phyloP scores from a whole-genome alignment of 2,113 vertebrate genomes.

The Stigmatopora argus region DNA sequence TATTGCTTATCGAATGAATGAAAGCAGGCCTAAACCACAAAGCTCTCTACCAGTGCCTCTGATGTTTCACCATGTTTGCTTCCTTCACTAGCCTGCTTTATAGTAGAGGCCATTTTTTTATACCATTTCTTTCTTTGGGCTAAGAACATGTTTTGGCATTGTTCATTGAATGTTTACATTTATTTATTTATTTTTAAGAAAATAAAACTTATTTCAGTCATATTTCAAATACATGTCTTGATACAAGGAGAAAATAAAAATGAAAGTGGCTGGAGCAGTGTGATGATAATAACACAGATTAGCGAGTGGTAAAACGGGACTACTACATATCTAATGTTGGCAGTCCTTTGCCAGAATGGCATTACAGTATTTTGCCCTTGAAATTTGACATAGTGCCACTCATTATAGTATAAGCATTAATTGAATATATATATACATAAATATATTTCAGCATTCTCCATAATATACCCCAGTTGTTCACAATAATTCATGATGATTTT shows the following conservation, averaged over 20 bases:
- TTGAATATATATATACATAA: too few relatives aligned
- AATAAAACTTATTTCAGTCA: not conserved
- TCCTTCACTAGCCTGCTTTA: slow-evolving; percentile 10
- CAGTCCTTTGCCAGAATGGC: too few relatives aligned
- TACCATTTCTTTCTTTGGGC: not conserved
- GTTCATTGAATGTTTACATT: too few relatives aligned
- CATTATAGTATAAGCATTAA: too few relatives aligned
- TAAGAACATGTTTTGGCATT: not conserved
- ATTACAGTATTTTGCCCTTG: too few relatives aligned
- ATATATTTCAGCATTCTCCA: too few relatives aligned
- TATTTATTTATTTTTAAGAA: too few relatives aligned
- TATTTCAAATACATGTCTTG: not conserved
- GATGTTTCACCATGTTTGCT: slow-evolving; percentile 43
- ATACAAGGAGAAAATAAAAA: not conserved
- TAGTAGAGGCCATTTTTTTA: not conserved
- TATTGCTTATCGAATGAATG: slow-evolving; percentile 26
- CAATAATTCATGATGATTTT: not conserved
- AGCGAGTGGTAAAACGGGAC: not conserved
- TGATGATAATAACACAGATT: not conserved
- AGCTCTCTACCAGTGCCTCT: slow-evolving; percentile 26
- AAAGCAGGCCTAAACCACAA: slow-evolving; percentile 36
- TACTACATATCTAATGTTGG: not conserved
- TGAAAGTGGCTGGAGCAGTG: not conserved
- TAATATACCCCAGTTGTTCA: too few relatives aligned
- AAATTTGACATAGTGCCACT: too few relatives aligned